phyloP scores from a whole-genome alignment of 2,888 invertebrate genomes.

The Pyrrhosoma nymphula region DNA sequence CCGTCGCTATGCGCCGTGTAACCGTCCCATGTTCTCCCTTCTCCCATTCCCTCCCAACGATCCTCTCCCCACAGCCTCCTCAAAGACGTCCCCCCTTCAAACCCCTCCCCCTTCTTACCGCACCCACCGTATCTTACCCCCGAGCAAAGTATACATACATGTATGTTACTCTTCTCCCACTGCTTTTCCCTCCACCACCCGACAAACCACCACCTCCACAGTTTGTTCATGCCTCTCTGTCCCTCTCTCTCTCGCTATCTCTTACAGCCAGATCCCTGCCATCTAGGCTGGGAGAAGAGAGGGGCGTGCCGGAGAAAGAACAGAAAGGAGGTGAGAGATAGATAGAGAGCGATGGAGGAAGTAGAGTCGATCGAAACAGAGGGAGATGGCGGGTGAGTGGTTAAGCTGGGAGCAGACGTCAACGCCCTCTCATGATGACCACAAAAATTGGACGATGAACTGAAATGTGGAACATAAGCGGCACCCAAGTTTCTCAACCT shows the following conservation, averaged over 20 bases:
- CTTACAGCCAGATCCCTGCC: background rate
- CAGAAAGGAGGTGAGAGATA: background rate
- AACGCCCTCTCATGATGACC: background rate
- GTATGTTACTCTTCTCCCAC: background rate
- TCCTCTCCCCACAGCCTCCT: background rate
- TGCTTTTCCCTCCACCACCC: background rate
- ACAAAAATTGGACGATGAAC: background rate
- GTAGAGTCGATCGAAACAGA: background rate
- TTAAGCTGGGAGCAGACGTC: background rate
- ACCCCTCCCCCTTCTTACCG: background rate
- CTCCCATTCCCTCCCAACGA: background rate
- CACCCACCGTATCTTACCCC: constrained; percentile 13
- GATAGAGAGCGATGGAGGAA: background rate
- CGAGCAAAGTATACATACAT: constrained; percentile 19
- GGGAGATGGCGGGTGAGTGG: background rate
- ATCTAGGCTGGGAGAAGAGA: background rate
- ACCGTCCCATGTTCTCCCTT: background rate
- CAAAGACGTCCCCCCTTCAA: background rate
- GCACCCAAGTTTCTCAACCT: background rate
- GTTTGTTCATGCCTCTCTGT: background rate
- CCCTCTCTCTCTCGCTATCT: background rate
- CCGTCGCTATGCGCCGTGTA: constrained; percentile 24
- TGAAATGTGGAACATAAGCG: background rate
- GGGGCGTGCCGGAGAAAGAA: background rate
- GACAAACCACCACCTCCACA: background rate